Conservation (phyloP, 1,140 invertebrate species). For the Drosophila takahashii region DNA sequence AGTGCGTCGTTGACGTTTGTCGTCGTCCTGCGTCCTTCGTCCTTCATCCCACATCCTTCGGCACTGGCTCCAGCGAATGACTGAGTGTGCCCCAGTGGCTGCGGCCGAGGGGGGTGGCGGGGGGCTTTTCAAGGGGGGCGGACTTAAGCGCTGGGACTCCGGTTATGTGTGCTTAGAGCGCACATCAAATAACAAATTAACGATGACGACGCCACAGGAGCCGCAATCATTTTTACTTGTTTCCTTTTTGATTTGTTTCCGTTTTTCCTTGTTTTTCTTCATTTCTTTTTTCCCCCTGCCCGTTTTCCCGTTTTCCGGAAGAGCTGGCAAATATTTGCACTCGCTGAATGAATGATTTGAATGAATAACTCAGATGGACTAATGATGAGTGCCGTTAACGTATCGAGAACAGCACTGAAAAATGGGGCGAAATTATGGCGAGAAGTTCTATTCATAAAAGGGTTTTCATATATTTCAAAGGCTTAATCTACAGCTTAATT, state of each 20-base stretch:
- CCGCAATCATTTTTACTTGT: slow-evolving; percentile 51
- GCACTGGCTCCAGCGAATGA: slow-evolving; percentile 51
- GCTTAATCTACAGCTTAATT: too few relatives aligned
- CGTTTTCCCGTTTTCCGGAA: neutral
- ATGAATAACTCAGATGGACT: slow-evolving; percentile 43
- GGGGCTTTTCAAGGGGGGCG: neutral
- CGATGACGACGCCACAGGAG: slow-evolving; percentile 52
- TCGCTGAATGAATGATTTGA: slow-evolving; percentile 46
- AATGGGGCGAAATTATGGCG: neutral
- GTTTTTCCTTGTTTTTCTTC: neutral
- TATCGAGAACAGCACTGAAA: slow-evolving; percentile 6
- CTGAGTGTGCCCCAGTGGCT: slow-evolving; percentile 59
- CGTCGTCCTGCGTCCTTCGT: slow-evolving; percentile 32
- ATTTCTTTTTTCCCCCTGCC: neutral
- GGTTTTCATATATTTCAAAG: too few relatives aligned
- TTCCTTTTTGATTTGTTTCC: slow-evolving; percentile 47
- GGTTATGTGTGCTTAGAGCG: slow-evolving; percentile 57
- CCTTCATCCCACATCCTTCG: slow-evolving; percentile 16
- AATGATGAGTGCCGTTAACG: slow-evolving; percentile 43
- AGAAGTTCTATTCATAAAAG: neutral
- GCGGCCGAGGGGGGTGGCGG: neutral
- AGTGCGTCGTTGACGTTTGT: slow-evolving; percentile 62
- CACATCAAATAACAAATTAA: slow-evolving; percentile 75
- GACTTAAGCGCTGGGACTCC: slow-evolving; percentile 20
- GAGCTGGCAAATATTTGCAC: slow-evolving; percentile 54